Base-by-base conservation (phyloP, 2,797 vertebrate species). In the Valencia hispanica region DNA sequence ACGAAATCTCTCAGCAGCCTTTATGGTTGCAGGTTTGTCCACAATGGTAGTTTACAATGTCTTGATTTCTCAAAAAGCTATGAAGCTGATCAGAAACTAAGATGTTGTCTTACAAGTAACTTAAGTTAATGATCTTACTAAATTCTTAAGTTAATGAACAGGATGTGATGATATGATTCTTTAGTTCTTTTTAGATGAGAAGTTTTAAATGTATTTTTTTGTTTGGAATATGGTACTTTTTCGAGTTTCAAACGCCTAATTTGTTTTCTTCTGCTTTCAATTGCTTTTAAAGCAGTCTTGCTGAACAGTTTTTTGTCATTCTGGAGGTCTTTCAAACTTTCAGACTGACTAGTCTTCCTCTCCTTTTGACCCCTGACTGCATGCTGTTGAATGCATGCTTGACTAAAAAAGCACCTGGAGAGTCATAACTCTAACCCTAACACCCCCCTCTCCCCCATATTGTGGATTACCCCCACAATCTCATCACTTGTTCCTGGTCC, bases 31-130 rank as follows among this genome's bases (percentile, higher is more conserved):
- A 70, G 15, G 34, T 79, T 75, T 45, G 5, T 22, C 41, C 17
- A 18, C 34, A n/a, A 57, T 41, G 68, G 47, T 7, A 39, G 20
- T 65, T 39, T 25, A 3, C 6, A 65, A 1, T 32, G 20, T 57
- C 25, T 39, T 59, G 22, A 69, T 47, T 30, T 74, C 32, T 70
- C 17, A 53, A 70, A 65, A 34, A 77, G 51, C 57, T 17, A 25
- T 61, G 36, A 1, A 59, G 36, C 48, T 68, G 41, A 70, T 6
- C 48, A 65, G 34, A 25, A 36, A 65, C 34, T 25, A 65, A 20
- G 34, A 65, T 65, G 9, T 12, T 39, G 34, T 65, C 20, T 11
- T 25, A 34, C 30, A 32, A 20, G 15, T 8, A 34, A 39, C 61
- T 65, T 65, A 9, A 65, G 5, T 65, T 39, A 36, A 22, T 9